Base-by-base conservation (phyloP, 2,888 invertebrate species). In the Fragum sueziense region DNA sequence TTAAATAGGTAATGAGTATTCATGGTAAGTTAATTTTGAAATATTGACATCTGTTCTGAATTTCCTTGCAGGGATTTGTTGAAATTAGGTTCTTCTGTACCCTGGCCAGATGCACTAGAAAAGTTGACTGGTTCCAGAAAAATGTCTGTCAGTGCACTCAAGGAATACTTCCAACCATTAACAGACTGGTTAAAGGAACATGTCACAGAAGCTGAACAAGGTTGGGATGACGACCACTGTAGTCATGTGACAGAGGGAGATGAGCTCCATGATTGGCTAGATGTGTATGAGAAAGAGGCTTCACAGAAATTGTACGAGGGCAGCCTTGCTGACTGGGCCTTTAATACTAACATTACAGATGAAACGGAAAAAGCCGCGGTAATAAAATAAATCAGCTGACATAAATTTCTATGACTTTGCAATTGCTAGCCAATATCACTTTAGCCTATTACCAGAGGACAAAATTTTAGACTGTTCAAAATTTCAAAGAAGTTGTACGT, bases 81-180 rank as follows among this genome's bases (percentile, higher is more conserved):
- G 87, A 87, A 90, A 80, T 81, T 94, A 76, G 95, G 95, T n/a
- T 89, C 93, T 0, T 94, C 94, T 0, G 89, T 91, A 82, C 93
- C 93, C 0, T 95, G 95, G 95, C 92, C 95, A 52, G 96, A 97
- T 88, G 96, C 96, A 1, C 94, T 99, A 71, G 95, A 96, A 90
- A 96, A 96, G 89, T 95, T 97, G 0, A 96, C 97, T 0, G 97
- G 97, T 0, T 90, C 88, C n/a, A 76, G 89, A 34, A 94, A 95
- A 86, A 95, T 98, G 91, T 96, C 97, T 62, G 96, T 96, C 0
- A 95, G 95, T 83, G 95, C 97, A 0, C 94, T 98, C 87, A 94
- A 97, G 51, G 96, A 96, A 92, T 98, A 97, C 91, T 98, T 97
- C 93, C 94, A 96, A 83, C 97, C 97, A 0, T 93, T 98, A 22